Evolutionary conservation across 2,797 vertebrate genomes (phyloP).

Genomic region (Salarias fasciatus): DNA sequence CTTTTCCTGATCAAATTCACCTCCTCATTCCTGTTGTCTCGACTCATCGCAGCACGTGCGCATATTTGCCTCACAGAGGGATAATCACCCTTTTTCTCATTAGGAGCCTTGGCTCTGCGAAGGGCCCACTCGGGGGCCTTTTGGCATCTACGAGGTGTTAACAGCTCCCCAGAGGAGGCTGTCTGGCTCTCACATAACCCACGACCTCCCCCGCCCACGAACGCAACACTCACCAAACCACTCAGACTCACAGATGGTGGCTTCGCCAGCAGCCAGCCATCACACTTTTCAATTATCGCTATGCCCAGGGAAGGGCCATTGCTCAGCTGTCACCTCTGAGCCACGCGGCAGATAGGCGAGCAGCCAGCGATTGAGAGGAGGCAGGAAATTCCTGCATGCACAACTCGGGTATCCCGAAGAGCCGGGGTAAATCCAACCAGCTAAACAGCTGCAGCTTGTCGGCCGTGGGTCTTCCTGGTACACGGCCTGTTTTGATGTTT

Average conservation of each 20-base stretch:
- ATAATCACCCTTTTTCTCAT: constrained; percentile 80
- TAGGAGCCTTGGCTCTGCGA: constrained; percentile 62
- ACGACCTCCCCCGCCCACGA: constrained; percentile 66
- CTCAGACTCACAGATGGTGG: constrained; percentile 83
- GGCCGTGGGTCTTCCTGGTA: constrained; percentile 1
- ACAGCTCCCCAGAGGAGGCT: constrained; percentile 83
- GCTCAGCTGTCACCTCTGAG: constrained; percentile 72
- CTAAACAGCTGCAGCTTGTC: background rate
- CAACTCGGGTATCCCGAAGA: constrained; percentile 29
- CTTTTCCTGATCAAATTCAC: constrained; percentile 1
- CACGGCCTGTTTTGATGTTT: constrained; percentile 53
- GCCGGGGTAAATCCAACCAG: background rate
- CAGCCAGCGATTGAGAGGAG: constrained; percentile 19
- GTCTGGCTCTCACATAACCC: constrained; percentile 77
- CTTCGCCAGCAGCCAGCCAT: constrained; percentile 70
- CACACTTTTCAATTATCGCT: constrained; percentile 83
- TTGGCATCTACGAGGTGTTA: constrained; percentile 93
- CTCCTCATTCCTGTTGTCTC: constrained; percentile 31
- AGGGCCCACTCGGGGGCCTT: constrained; percentile 72
- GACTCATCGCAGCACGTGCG: constrained; percentile 63
- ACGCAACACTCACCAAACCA: constrained; percentile 72
- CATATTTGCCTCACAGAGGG: constrained; percentile 64
- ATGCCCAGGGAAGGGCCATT: constrained; percentile 70
- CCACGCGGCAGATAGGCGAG: constrained; percentile 31
- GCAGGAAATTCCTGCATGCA: constrained; percentile 63